Evolutionary conservation across 1,140 invertebrate genomes (phyloP), one percentile per base, ranked within the genome.

Genomic region (Zophobas morio): DNA sequence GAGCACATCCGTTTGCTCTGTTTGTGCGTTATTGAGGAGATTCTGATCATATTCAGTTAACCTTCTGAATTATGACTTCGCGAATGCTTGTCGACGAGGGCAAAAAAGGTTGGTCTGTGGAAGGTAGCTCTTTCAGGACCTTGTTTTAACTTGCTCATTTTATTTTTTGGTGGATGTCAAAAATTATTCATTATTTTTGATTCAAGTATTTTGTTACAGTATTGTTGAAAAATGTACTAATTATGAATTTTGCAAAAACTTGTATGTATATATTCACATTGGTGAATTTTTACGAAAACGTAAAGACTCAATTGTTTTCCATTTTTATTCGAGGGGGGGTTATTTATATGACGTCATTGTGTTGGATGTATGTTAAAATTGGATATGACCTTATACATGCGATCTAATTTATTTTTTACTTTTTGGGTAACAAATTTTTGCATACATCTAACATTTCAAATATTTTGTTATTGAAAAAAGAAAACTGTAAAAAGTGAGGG

Each of bases 391-490:
- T 57, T 74, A 39, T 71, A 70, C 46, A 76, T 79, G 57, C 39
- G 51, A 49, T 33, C 46, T 60, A 54, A 70, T 72, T 70, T 47
- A 71, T 76, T 75, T 70, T 66, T 75, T 75, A 57, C 37, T 36
- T 20, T 20, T 53, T 53, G 77, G 77, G 77, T 79, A 79, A 79
- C 77, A 79, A 76, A 76, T 79, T 79, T 79, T 79, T 32, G 47
- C 54, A 76, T 75, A 75, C 74, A 63, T 75, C 20, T 72, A 76
- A 79, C 77, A 73, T 49, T 20, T 66, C 2, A 70, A 63, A 56
- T 78, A 79, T 79, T 79, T 79, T 79, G 77, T 79, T 79, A 46
- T 46, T n/a, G 6, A 20, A 51, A 51, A 51, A 51, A 51, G 20
- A 79, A 57, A 20, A 54, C 8, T 37, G 49, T 34, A 57, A 73